A percentile compares a stretch with the other conserved stretches of the same genome.
Evolutionary conservation across 1,140 invertebrate genomes (phyloP).

Genomic region (Panagrolaimus sp.): DNA sequence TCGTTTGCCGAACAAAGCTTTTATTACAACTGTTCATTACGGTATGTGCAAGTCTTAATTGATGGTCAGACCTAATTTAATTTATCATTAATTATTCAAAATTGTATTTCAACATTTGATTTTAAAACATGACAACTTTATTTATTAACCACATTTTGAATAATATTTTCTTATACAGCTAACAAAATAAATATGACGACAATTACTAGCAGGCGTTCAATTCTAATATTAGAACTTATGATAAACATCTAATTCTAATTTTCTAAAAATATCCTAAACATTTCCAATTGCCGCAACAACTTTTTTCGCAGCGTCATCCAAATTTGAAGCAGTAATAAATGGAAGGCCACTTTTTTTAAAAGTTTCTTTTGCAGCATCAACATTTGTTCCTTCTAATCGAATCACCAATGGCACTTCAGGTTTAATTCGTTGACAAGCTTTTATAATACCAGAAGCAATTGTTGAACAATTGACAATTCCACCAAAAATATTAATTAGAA

Average conservation of each 20-base stretch:
- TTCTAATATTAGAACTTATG: too few species aligned
- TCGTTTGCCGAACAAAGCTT: too few species aligned
- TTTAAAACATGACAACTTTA: too few species aligned
- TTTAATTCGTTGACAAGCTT: constrained; percentile 74
- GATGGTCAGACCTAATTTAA: not conserved
- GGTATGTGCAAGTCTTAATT: too few species aligned
- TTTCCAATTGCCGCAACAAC: constrained; percentile 66
- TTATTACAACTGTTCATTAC: too few species aligned
- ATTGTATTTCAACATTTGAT: too few species aligned
- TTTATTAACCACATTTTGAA: not conserved
- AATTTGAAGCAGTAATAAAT: constrained; percentile 74
- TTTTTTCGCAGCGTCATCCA: constrained; percentile 85
- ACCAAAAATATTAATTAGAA: constrained; percentile 96
- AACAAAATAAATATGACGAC: constrained; percentile 8
- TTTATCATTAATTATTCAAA: not conserved
- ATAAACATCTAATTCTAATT: not conserved
- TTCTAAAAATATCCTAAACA: not conserved
- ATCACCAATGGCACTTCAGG: constrained; percentile 83
- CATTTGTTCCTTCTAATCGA: constrained; percentile 81
- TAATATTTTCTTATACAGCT: too few species aligned
- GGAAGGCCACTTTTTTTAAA: constrained; percentile 75
- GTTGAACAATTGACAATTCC: constrained; percentile 97
- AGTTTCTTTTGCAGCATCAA: constrained; percentile 68
- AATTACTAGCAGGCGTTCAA: constrained; percentile 63
- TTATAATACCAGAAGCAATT: constrained; percentile 87